Percentiles rank a stretch among this genome's conserved stretches.
Conservation (phyloP, 2,888 invertebrate genomes). For the Drosophila limbata region DNA sequence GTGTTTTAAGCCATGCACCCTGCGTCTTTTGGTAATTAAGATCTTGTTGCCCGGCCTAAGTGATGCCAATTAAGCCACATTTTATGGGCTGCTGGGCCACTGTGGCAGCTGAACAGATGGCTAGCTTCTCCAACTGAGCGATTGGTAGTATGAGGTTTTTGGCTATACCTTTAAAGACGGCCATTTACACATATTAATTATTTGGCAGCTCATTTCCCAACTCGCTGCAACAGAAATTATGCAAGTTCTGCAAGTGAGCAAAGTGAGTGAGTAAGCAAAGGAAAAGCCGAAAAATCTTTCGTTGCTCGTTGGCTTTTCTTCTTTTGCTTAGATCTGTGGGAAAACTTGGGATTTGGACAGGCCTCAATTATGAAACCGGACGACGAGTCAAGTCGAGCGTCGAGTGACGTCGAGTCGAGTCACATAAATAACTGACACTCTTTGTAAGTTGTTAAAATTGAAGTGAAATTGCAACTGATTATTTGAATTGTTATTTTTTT, state of each 20-base stretch:
- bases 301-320: conserved; percentile 41
- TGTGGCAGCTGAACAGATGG: conserved; percentile 7
- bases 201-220: conserved; percentile 31
- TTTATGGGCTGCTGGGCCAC: conserved; percentile 49
- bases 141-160: conserved; percentile 6
- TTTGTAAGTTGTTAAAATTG: conserved; percentile 66
- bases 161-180: conserved; percentile 13
- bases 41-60: conserved; percentile 63
- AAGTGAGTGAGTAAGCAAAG: conserved; percentile 6
- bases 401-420: conserved; percentile 21
- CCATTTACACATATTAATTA: conserved; percentile 44
- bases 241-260: conserved; percentile 60
- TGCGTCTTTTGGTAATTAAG: conserved; percentile 66
- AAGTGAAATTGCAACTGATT: conserved; percentile 75
- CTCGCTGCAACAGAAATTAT: conserved; percentile 46
- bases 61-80: conserved; percentile 75
- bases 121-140: conserved; percentile 2
- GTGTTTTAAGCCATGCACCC: conserved; percentile 20
- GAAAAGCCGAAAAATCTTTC: conserved; percentile 44
- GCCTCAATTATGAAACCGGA: conserved; percentile 59
- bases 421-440: conserved; percentile 71
- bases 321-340: conserved; percentile 41
- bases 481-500: conserved; percentile 48
- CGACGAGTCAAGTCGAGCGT: conserved; percentile 26
- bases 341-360: conserved; percentile 43